These are phyloP conservation scores for Rhopalosiphum maidis DNA, from an alignment of 1,140 invertebrate species.

Conservation along the genomic window DNA sequence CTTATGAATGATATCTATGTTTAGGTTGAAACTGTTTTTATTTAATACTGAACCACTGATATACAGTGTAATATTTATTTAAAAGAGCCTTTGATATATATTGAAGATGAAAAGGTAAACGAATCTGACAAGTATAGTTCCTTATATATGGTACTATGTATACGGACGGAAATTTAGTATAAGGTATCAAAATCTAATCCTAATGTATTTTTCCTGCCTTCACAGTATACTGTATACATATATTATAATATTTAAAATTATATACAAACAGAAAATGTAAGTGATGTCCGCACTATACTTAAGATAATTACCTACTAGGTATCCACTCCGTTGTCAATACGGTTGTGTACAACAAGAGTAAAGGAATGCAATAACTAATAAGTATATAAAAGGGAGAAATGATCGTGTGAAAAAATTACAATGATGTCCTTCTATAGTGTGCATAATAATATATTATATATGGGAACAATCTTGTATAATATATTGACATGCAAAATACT, in stretches of 20 bases:
- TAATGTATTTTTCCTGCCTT: no score
- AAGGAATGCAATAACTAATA: no score
- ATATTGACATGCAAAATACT: background rate
- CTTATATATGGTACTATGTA: background rate
- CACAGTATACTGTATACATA: background rate
- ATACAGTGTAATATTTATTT: no score
- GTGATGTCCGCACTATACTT: background rate
- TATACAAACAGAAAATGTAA: background rate
- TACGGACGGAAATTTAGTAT: background rate
- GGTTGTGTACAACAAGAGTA: background rate
- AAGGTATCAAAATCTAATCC: background rate
- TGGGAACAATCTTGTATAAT: background rate
- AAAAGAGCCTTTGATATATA: background rate
- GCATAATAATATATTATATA: background rate
- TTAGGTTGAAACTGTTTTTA: background rate
- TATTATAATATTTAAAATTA: background rate
- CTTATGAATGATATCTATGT: background rate
- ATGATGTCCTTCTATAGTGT: background rate
- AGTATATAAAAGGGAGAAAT: background rate
- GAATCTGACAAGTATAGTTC: background rate
- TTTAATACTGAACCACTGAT: background rate
- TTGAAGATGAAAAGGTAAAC: background rate
- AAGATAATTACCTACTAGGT: background rate
- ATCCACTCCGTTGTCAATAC: background rate
- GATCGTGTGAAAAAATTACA: constrained; percentile 17